Evolutionary conservation across 2,113 vertebrate species (phyloP).

Genomic region (Atherinomorus stipes): DNA sequence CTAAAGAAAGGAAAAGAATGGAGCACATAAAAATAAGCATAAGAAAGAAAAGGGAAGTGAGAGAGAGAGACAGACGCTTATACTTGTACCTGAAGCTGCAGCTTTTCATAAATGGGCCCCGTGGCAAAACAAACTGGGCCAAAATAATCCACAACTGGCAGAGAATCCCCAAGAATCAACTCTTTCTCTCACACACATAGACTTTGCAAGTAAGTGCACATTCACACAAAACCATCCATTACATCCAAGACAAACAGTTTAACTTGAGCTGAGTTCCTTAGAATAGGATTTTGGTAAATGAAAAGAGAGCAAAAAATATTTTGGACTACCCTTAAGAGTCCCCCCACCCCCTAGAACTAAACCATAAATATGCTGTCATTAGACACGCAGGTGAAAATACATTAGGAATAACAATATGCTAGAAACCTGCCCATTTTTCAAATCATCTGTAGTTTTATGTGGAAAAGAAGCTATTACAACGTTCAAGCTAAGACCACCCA

Average conservation of each 20-base stretch:
- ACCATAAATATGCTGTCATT: constrained; percentile 16
- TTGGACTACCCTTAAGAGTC: constrained; percentile 48
- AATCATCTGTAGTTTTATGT: constrained; percentile 66
- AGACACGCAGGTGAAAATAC: constrained; percentile 26
- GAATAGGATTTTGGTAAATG: constrained; percentile 61
- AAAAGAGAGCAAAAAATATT: constrained; percentile 69
- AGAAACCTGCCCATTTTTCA: constrained; percentile 31
- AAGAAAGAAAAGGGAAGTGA: not conserved
- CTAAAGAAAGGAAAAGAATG: not conserved
- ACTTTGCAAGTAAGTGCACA: constrained; percentile 25
- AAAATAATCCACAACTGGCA: constrained; percentile 59
- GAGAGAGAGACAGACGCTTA: not conserved
- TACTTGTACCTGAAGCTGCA: constrained; percentile 55
- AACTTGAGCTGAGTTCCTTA: constrained; percentile 34
- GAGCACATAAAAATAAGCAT: not conserved
- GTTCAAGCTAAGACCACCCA: constrained; percentile 71
- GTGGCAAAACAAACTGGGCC: constrained; percentile 45
- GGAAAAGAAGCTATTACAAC: constrained; percentile 70
- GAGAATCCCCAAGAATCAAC: constrained; percentile 27
- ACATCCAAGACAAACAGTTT: constrained; percentile 66
- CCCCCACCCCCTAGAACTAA: constrained; percentile 27
- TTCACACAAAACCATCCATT: constrained; percentile 35
- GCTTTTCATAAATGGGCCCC: constrained; percentile 48
- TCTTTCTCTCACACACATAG: constrained; percentile 21
- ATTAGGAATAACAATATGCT: not conserved